phyloP scores from a whole-genome alignment of 1,140 invertebrate genomes.

The Drosophila ohnishii region DNA sequence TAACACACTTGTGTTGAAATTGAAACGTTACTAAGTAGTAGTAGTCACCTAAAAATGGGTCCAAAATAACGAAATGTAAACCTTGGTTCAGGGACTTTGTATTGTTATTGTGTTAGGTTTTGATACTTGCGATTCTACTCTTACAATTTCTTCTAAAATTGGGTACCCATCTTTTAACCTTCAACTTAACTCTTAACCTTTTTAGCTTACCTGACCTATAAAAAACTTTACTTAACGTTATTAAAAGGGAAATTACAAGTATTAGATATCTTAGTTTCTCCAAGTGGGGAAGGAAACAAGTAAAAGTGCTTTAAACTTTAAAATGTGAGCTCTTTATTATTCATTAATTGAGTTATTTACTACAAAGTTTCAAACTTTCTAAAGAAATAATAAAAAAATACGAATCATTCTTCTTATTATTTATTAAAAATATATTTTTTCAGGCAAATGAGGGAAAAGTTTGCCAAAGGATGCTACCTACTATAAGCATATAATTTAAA shows the following conservation, averaged over 20 bases:
- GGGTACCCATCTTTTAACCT: neutral
- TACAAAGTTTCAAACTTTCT: too few relatives aligned
- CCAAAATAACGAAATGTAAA: neutral
- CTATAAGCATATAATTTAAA: constrained; percentile 36
- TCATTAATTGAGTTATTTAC: constrained; percentile 7
- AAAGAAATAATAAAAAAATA: neutral
- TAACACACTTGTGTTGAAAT: constrained; percentile 7
- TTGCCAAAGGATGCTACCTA: neutral
- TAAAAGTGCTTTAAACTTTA: neutral
- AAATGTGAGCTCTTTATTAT: neutral
- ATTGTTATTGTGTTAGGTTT: neutral
- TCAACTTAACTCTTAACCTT: neutral
- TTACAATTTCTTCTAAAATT: neutral
- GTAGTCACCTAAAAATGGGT: neutral
- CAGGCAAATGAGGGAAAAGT: neutral
- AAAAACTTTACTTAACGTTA: neutral
- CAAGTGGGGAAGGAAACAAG: neutral
- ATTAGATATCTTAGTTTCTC: neutral
- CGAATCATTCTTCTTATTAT: constrained; percentile 13
- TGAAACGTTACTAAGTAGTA: constrained; percentile 3
- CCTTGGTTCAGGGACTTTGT: neutral
- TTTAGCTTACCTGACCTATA: neutral
- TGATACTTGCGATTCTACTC: neutral
- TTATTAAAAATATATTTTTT: constrained; percentile 42
- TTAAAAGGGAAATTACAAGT: neutral